Conservation (phyloP, 1,140 invertebrate species). For the Drosophila mayri region DNA sequence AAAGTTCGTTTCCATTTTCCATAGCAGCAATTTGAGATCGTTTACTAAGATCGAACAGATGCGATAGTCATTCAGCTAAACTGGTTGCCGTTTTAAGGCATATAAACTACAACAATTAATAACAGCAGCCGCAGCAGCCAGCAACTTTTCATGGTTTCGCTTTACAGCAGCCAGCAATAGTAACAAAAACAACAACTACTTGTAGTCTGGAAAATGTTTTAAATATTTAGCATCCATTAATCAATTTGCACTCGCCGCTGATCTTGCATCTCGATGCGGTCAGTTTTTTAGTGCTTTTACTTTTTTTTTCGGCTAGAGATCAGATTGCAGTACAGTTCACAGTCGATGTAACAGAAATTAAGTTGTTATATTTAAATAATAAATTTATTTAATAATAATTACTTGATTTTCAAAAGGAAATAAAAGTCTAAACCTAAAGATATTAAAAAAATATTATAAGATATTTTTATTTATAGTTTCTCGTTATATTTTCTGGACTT, state of each 20-base stretch:
- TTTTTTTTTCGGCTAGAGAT: conserved; percentile 8
- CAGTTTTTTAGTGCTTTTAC: conserved; percentile 26
- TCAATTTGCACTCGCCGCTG: conserved; percentile 68
- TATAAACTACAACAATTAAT: conserved; percentile 62
- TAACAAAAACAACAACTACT: conserved; percentile 13
- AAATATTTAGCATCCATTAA: conserved; percentile 77
- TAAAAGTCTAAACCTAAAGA: background rate
- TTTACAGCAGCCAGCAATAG: conserved; percentile 44
- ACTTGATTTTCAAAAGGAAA: background rate
- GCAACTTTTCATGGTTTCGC: conserved; percentile 61
- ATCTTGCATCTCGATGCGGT: conserved; percentile 54
- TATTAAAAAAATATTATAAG: background rate
- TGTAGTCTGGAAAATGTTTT: conserved; percentile 66
- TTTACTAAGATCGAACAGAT: conserved; percentile 50
- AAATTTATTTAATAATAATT: background rate
- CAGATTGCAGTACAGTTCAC: conserved; percentile 30
- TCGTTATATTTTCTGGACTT: background rate
- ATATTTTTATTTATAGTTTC: background rate
- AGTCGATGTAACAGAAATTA: background rate
- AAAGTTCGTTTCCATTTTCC: conserved; percentile 59
- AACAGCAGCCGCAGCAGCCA: conserved; percentile 43
- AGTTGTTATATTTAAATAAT: background rate
- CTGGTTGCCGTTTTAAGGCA: conserved; percentile 61
- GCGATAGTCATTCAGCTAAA: conserved; percentile 48
- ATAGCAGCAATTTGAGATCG: conserved; percentile 61